A percentile compares a stretch with the other conserved stretches of the same genome.
These are phyloP conservation scores for Emydoidea blandingii DNA, from an alignment of 2,797 vertebrate genomes.

Conservation along the genomic window DNA sequence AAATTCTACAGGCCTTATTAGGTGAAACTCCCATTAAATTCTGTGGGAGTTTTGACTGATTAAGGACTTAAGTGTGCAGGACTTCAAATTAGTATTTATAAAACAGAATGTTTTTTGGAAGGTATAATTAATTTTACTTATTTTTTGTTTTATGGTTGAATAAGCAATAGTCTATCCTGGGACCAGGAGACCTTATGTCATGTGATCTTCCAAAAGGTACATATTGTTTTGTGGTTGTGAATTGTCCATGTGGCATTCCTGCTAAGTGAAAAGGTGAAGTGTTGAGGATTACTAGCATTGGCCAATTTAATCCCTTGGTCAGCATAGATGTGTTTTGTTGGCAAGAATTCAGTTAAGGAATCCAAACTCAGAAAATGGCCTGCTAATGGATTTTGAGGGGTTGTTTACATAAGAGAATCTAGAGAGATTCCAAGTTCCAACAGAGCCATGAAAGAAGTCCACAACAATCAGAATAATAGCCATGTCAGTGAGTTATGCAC, in stretches of 20 bases:
- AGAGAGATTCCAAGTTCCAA: conserved; percentile 56
- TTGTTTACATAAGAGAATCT: conserved; percentile 54
- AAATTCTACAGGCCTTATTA: background rate
- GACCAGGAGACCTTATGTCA: background rate
- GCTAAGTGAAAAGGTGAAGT: conserved; percentile 53
- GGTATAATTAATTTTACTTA: background rate
- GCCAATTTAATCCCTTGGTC: conserved; percentile 36
- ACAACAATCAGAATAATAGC: conserved; percentile 3
- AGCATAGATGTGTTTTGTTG: conserved; percentile 45
- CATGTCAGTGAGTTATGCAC: conserved; percentile 6
- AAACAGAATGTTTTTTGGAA: background rate
- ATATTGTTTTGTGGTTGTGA: background rate
- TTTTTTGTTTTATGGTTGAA: conserved; percentile 15
- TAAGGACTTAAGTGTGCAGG: background rate
- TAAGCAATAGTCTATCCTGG: background rate
- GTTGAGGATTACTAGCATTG: conserved; percentile 41
- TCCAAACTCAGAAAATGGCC: conserved; percentile 36
- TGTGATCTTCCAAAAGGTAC: conserved; percentile 24
- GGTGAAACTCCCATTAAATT: background rate
- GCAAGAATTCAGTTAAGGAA: conserved; percentile 21
- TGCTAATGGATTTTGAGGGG: conserved; percentile 64
- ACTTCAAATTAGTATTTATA: background rate
- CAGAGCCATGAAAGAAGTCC: conserved; percentile 26
- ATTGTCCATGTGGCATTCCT: conserved; percentile 15
- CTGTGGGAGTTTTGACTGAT: background rate